Evolutionary conservation across 2,113 vertebrate species (phyloP).

Genomic region (Urocynchramus pylzowi): DNA sequence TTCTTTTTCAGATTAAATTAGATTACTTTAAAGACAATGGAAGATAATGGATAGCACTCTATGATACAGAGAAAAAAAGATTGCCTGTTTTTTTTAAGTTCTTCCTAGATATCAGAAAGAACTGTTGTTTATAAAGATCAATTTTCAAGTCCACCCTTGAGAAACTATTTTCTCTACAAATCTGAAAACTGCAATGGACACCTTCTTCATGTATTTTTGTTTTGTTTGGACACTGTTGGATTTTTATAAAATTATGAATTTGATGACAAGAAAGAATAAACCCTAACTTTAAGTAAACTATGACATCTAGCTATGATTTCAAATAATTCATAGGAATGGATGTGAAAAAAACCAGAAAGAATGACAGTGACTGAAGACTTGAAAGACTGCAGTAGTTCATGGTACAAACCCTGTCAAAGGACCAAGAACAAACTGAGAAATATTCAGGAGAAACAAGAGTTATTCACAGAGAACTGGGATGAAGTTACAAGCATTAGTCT

Average conservation of each 20-base stretch:
- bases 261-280: background rate
- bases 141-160: background rate
- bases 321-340: background rate
- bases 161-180: background rate
- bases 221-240: background rate
- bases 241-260: background rate
- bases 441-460: background rate
- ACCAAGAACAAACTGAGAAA: background rate
- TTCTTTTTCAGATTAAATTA: background rate
- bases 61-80: background rate
- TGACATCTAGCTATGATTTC: background rate
- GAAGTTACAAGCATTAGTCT: background rate
- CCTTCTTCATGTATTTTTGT: background rate
- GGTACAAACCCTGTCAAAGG: background rate
- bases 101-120: background rate
- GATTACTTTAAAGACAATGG: background rate
- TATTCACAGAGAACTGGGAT: background rate
- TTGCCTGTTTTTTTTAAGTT: background rate
- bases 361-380: background rate
- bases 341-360: background rate
- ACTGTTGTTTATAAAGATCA: background rate
- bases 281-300: background rate
- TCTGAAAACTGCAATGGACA: background rate
- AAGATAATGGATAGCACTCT: background rate
- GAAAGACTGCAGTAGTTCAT: background rate